Conservation (phyloP, 1,140 invertebrate species). For the Drosophila nannoptera region DNA sequence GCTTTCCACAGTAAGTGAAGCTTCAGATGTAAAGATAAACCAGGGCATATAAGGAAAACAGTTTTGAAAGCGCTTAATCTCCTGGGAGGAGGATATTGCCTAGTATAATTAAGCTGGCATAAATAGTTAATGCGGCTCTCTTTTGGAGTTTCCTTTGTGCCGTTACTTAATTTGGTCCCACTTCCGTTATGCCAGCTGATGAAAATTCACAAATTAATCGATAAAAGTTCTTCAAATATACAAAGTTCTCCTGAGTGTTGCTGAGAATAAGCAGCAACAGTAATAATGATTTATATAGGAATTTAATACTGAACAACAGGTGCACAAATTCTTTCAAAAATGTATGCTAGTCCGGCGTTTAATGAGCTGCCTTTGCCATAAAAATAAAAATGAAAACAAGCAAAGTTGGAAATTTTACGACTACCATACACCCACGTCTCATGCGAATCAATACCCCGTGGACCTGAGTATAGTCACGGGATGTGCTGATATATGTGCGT, state of each 20-base stretch:
- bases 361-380: slow-evolving; percentile 23
- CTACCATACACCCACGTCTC: slow-evolving; percentile 4
- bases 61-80: too few species aligned
- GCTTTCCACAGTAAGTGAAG: too few species aligned
- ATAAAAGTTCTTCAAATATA: slow-evolving; percentile 22
- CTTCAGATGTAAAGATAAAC: too few species aligned
- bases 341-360: slow-evolving; percentile 15
- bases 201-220: too few species aligned
- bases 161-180: too few species aligned
- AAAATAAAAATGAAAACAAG: slow-evolving; percentile 18
- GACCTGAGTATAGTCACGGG: neutral
- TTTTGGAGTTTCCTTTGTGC: neutral
- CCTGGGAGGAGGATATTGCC: too few species aligned
- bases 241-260: slow-evolving; percentile 2
- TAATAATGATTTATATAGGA: slow-evolving; percentile 26
- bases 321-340: slow-evolving; percentile 18
- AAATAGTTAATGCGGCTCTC: too few species aligned
- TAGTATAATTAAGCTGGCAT: too few species aligned
- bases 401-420: slow-evolving; percentile 12
- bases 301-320: slow-evolving; percentile 32
- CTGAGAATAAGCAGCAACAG: slow-evolving; percentile 25
- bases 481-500: neutral
- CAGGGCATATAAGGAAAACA: too few species aligned
- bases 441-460: neutral
- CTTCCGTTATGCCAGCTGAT: too few species aligned